A percentile compares a stretch with the other conserved stretches of the same genome.
phyloP scores from a whole-genome alignment of 2,113 vertebrate species.

The Nothocercus nigrocapillus region DNA sequence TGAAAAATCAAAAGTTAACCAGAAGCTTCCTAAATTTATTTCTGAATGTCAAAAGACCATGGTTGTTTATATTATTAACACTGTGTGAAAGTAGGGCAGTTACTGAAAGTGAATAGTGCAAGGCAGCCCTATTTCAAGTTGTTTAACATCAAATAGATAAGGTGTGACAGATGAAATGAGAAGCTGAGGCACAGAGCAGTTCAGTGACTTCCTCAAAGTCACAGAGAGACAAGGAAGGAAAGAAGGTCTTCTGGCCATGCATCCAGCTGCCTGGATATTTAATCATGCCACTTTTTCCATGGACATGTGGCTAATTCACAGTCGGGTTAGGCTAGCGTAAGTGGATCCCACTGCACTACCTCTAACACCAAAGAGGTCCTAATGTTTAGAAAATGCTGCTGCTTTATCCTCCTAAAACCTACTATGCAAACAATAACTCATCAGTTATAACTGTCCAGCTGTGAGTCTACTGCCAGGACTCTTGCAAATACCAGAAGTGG shows the following conservation, averaged over 20 bases:
- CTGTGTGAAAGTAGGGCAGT: not conserved
- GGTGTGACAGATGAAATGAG: not conserved
- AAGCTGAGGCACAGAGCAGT: not conserved
- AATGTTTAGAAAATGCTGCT: not conserved
- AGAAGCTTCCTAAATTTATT: not conserved
- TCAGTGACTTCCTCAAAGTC: not conserved
- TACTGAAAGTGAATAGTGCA: not conserved
- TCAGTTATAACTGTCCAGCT: not conserved
- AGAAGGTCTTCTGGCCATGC: not conserved
- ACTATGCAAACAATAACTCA: not conserved
- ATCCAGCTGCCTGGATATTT: not conserved
- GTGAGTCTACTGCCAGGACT: not conserved
- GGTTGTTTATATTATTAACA: not conserved
- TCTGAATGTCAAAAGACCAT: not conserved
- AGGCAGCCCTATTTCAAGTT: not conserved
- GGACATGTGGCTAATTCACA: not conserved
- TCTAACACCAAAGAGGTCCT: not conserved
- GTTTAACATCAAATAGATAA: not conserved
- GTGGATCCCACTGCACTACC: not conserved
- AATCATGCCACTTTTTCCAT: not conserved
- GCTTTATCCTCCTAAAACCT: not conserved
- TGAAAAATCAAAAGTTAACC: slow-evolving; percentile 36
- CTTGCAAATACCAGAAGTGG: not conserved
- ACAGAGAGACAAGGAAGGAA: not conserved
- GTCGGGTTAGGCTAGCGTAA: not conserved